Evolutionary conservation across 2,888 invertebrate genomes (phyloP).

Genomic region (Perithous albicinctus): DNA sequence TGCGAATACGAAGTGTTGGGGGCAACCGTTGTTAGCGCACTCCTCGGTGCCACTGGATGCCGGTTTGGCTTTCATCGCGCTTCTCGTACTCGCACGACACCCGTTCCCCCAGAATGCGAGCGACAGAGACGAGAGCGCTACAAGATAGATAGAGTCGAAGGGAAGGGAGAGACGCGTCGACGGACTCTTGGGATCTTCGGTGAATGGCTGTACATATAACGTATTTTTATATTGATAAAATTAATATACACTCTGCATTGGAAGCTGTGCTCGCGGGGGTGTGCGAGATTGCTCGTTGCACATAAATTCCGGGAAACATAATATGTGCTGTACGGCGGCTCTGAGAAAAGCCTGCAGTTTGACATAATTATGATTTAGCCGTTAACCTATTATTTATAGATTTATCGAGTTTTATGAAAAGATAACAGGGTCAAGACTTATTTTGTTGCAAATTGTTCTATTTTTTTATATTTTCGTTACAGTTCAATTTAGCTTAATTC

Average conservation of each 20-base stretch:
- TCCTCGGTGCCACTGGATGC: slow-evolving; percentile 50
- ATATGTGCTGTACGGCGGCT: not conserved
- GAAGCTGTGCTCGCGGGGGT: not conserved
- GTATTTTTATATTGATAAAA: slow-evolving; percentile 1
- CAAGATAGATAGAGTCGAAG: not conserved
- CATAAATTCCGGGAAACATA: not conserved
- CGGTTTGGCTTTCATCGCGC: slow-evolving; percentile 76
- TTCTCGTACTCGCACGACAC: slow-evolving; percentile 75
- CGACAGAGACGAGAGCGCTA: slow-evolving; percentile 61
- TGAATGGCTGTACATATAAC: not conserved
- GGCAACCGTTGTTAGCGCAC: slow-evolving; percentile 37
- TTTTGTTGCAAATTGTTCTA: too few species aligned
- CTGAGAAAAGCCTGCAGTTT: not conserved
- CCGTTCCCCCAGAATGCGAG: slow-evolving; percentile 47
- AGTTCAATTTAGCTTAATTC: not conserved
- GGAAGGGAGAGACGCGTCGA: slow-evolving; percentile 12
- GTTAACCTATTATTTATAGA: too few species aligned
- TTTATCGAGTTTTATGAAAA: too few species aligned
- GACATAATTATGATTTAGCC: not conserved
- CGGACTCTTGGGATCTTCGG: not conserved
- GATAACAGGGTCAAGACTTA: too few species aligned
- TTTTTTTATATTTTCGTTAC: not conserved
- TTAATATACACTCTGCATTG: not conserved
- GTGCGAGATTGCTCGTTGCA: not conserved
- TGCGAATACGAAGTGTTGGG: slow-evolving; percentile 30